Percentiles rank a stretch among this genome's conserved stretches.
Evolutionary conservation across 2,888 invertebrate genomes (phyloP).

Genomic region (Heteromyza rotundicornis): DNA sequence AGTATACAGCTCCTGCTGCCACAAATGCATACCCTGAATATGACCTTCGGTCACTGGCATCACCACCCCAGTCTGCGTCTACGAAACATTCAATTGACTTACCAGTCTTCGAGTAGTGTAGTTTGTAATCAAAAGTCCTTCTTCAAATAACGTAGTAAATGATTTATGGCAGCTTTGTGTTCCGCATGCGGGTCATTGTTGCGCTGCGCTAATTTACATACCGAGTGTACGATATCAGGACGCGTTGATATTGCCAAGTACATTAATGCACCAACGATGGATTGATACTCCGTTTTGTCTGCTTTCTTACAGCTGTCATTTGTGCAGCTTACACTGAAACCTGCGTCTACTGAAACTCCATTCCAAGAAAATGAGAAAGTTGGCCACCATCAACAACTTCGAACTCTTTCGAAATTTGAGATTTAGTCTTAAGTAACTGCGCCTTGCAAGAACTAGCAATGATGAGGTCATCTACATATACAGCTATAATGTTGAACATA

Average conservation of each 20-base stretch:
- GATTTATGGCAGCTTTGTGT: constrained; percentile 32
- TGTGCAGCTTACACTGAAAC: constrained; percentile 27
- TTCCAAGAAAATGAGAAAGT: constrained; percentile 26
- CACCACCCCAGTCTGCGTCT: constrained; percentile 35
- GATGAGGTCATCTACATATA: constrained; percentile 29
- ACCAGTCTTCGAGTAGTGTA: constrained; percentile 27
- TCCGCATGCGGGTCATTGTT: constrained; percentile 35
- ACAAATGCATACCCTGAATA: constrained; percentile 17
- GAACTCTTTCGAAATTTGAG: constrained; percentile 21
- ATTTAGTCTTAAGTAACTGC: constrained; percentile 25
- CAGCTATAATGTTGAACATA: constrained; percentile 21
- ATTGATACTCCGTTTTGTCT: constrained; percentile 25
- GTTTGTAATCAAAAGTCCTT: constrained; percentile 24
- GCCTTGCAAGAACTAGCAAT: constrained; percentile 27
- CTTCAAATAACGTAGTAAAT: constrained; percentile 33
- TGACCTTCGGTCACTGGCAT: constrained; percentile 29
- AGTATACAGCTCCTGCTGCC: no score
- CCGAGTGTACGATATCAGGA: constrained; percentile 33
- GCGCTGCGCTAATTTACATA: constrained; percentile 33
- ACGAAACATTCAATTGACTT: constrained; percentile 26
- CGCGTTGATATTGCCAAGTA: constrained; percentile 31
- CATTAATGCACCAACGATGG: constrained; percentile 29
- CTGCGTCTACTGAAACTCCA: constrained; percentile 31
- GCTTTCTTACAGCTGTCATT: constrained; percentile 15
- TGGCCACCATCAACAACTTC: constrained; percentile 24